Conservation (phyloP, 2,113 vertebrate genomes). For the Ammodytes dubius region DNA sequence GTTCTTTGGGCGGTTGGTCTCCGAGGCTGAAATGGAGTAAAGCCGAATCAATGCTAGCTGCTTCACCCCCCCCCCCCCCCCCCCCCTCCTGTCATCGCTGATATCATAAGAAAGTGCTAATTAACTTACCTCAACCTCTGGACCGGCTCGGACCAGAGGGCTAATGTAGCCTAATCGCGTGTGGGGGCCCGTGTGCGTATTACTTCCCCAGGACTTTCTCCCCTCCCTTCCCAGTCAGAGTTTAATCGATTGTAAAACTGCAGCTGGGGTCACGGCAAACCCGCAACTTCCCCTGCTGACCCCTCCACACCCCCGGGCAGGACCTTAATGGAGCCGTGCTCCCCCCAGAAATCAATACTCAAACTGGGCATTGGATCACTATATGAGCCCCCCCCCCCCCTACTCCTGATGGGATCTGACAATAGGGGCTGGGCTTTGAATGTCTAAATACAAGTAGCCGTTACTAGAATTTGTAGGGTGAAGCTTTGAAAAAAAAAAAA, state of each 20-base stretch:
- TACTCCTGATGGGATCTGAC: slow-evolving; percentile 86
- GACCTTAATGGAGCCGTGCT: slow-evolving; percentile 96
- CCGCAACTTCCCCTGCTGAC: slow-evolving; percentile 91
- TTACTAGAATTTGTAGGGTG: slow-evolving; percentile 37
- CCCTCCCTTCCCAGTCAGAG: slow-evolving; percentile 85
- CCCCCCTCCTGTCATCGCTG: slow-evolving; percentile 78
- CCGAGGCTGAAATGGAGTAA: slow-evolving; percentile 82
- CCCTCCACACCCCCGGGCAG: slow-evolving; percentile 87
- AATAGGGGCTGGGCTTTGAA: slow-evolving; percentile 85
- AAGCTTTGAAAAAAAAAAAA: slow-evolving; percentile 1
- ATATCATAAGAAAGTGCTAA: slow-evolving; percentile 87
- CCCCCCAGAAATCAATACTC: slow-evolving; percentile 94
- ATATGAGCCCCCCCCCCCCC: slow-evolving; percentile 79
- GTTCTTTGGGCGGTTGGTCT: slow-evolving; percentile 65
- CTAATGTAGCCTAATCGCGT: slow-evolving; percentile 91
- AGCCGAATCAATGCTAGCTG: slow-evolving; percentile 84
- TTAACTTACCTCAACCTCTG: slow-evolving; percentile 90
- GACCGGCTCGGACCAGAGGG: slow-evolving; percentile 88
- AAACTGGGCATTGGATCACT: slow-evolving; percentile 94
- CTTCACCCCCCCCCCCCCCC: slow-evolving; percentile 52
- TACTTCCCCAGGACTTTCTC: slow-evolving; percentile 91
- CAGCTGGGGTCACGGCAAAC: slow-evolving; percentile 91
- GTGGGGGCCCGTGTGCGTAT: slow-evolving; percentile 83
- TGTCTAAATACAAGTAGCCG: slow-evolving; percentile 83
- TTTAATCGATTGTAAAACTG: slow-evolving; percentile 96